Percentiles rank a stretch among this genome's conserved stretches.
Evolutionary conservation across 2,797 vertebrate species (phyloP).

Genomic region (Sibirionetta formosa): DNA sequence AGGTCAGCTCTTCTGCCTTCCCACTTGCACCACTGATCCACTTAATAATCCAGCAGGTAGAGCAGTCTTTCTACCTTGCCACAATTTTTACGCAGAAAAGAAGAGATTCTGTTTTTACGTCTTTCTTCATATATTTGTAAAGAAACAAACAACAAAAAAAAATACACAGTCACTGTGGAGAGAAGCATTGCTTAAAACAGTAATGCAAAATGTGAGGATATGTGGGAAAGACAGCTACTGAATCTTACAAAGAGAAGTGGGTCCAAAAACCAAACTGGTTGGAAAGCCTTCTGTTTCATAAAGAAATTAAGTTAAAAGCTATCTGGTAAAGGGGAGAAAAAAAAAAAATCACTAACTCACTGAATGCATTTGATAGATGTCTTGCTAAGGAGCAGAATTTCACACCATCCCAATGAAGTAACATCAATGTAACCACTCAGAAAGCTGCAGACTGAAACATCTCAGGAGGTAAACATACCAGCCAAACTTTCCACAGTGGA

Average conservation of each 20-base stretch:
- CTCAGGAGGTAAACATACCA: not conserved
- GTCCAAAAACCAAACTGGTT: rapidly evolving
- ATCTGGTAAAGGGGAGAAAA: not conserved
- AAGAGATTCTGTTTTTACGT: not conserved
- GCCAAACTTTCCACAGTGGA: not conserved
- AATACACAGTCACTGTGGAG: not conserved
- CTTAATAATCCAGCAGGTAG: not conserved
- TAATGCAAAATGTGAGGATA: not conserved
- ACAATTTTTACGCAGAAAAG: not conserved
- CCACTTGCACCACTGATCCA: not conserved
- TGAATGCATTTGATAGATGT: not conserved
- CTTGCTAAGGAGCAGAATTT: not conserved
- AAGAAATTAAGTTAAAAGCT: not conserved
- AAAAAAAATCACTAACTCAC: not conserved
- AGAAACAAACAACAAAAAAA: not conserved
- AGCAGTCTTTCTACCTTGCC: not conserved
- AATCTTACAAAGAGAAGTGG: not conserved
- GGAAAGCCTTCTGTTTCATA: not conserved
- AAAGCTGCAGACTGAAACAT: not conserved
- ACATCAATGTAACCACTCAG: not conserved
- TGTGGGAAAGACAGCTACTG: rapidly evolving
- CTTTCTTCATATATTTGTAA: not conserved
- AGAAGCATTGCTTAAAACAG: not conserved
- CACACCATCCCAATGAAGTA: not conserved
- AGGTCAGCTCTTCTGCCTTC: not conserved